These are phyloP conservation scores for Mus pahari DNA, from an alignment of 2,113 vertebrate genomes.

Conservation along the genomic window DNA sequence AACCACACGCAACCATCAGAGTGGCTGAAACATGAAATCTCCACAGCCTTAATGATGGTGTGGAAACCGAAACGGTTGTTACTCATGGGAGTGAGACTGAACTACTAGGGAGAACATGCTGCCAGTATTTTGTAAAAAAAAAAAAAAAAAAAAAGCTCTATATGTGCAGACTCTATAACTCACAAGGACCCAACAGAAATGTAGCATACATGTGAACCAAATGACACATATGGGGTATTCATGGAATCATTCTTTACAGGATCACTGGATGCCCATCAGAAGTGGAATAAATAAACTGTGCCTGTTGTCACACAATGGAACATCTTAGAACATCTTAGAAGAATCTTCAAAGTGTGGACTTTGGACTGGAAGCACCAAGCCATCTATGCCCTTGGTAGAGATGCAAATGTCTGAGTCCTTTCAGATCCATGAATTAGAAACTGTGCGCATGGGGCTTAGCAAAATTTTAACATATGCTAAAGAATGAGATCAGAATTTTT, in stretches of 20 bases:
- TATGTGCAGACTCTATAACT: not conserved
- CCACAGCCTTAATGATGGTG: not conserved
- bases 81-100: not conserved
- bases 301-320: not conserved
- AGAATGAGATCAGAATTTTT: not conserved
- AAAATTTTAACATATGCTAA: not conserved
- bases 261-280: not conserved
- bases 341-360: not conserved
- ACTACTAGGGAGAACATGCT: not conserved
- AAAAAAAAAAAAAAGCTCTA: not conserved
- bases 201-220: not conserved
- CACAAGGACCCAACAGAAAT: not conserved
- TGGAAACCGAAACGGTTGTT: not conserved
- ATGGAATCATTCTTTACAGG: not conserved
- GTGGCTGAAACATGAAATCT: not conserved
- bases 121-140: not conserved
- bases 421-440: not conserved
- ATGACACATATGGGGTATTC: not conserved
- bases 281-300: not conserved
- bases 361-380: accelerated
- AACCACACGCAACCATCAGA: not conserved
- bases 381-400: not conserved
- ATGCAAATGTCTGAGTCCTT: not conserved
- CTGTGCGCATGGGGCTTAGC: not conserved
- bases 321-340: not conserved